Evolutionary conservation across 1,140 invertebrate genomes (phyloP).

Genomic region (Aphelinus certus): DNA sequence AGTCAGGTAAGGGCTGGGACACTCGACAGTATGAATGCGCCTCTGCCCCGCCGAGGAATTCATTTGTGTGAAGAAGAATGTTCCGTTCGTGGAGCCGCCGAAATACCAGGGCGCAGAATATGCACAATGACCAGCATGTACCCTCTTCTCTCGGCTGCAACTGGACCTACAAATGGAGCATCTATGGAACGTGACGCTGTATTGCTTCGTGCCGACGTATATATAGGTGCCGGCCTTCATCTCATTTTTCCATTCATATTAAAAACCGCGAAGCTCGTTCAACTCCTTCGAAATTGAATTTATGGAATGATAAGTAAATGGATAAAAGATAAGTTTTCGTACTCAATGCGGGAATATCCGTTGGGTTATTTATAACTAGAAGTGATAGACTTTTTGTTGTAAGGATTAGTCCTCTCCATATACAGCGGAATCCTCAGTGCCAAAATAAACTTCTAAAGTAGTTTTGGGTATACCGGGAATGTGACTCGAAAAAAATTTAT

Average conservation of each 20-base stretch:
- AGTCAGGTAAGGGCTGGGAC: too few relatives aligned
- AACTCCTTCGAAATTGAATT: too few relatives aligned
- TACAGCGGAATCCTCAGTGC: too few relatives aligned
- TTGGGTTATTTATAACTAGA: too few relatives aligned
- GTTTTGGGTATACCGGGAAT: too few relatives aligned
- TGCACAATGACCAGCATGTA: conserved; percentile 8
- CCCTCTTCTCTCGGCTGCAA: background rate
- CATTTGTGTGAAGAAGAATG: background rate
- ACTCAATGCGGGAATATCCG: too few relatives aligned
- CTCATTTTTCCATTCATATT: background rate
- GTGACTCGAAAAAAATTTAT: too few relatives aligned
- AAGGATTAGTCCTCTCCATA: too few relatives aligned
- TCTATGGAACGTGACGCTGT: conserved; percentile 13
- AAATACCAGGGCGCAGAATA: conserved; percentile 19
- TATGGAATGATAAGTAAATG: too few relatives aligned
- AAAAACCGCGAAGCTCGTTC: background rate
- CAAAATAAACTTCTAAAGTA: too few relatives aligned
- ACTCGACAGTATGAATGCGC: conserved; percentile 1
- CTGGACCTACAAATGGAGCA: conserved; percentile 20
- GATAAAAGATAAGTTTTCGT: too few relatives aligned
- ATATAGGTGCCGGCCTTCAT: background rate
- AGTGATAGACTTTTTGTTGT: too few relatives aligned
- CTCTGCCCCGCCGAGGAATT: conserved; percentile 10
- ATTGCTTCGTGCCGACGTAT: background rate
- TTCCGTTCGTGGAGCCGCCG: background rate